Percentiles rank a stretch among this genome's conserved stretches.
Conservation (phyloP, 1,140 invertebrate species). For the Lysiphlebus fabarum region DNA sequence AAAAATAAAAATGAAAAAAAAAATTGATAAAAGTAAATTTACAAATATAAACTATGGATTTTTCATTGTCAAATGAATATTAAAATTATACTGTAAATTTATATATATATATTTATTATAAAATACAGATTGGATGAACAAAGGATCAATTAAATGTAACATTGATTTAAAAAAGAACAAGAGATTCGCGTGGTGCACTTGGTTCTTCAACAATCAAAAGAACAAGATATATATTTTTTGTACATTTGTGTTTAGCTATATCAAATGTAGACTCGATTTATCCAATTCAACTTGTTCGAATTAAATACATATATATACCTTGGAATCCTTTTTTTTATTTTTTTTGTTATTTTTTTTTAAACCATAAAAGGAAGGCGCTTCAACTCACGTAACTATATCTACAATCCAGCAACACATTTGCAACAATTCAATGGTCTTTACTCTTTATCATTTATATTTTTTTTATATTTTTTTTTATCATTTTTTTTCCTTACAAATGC, state of each 20-base stretch:
- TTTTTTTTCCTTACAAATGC: constrained; percentile 23
- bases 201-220: background rate
- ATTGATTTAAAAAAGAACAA: background rate
- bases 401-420: background rate
- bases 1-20: too few relatives aligned
- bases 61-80: too few relatives aligned
- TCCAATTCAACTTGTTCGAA: background rate
- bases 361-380: too few relatives aligned
- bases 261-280: constrained; percentile 4
- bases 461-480: too few relatives aligned
- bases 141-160: constrained; percentile 11
- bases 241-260: constrained; percentile 3
- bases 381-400: background rate
- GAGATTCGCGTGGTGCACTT: background rate
- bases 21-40: too few relatives aligned
- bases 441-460: background rate
- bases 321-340: too few relatives aligned
- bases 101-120: too few relatives aligned
- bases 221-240: too few relatives aligned
- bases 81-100: too few relatives aligned
- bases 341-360: too few relatives aligned
- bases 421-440: background rate
- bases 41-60: too few relatives aligned
- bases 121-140: background rate
- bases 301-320: too few relatives aligned